Evolutionary conservation across 2,888 invertebrate genomes (phyloP).

Genomic region (Falcaria lacertinaria): DNA sequence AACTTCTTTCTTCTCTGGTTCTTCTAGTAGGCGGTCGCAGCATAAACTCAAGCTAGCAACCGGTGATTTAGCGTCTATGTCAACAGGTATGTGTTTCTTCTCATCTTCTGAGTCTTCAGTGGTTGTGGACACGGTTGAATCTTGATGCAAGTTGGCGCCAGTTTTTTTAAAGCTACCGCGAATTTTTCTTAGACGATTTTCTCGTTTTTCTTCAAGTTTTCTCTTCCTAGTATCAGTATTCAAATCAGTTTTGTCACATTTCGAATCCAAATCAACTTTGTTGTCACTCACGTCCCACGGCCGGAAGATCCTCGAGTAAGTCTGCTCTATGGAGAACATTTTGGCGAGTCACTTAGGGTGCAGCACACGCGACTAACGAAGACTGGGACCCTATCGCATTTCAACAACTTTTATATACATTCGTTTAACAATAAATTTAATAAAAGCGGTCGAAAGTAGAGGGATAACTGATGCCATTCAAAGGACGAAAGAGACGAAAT

Average conservation of each 20-base stretch:
- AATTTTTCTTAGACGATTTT: conserved; percentile 67
- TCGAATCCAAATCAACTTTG: conserved; percentile 20
- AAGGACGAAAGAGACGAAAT: conserved; percentile 75
- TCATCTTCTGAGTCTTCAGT: conserved; percentile 53
- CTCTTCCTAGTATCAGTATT: conserved; percentile 40
- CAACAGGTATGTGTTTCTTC: conserved; percentile 15
- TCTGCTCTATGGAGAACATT: conserved; percentile 62
- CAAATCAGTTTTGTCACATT: conserved; percentile 26
- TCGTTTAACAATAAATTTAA: conserved; percentile 77
- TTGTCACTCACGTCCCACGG: conserved; percentile 80
- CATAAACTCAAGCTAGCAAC: conserved; percentile 59
- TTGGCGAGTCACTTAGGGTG: conserved; percentile 29
- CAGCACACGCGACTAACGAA: conserved; percentile 49
- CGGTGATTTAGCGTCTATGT: conserved; percentile 40
- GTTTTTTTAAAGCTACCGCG: conserved; percentile 61
- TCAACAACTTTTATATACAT: conserved; percentile 77
- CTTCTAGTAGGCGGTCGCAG: conserved; percentile 59
- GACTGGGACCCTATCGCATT: conserved; percentile 70
- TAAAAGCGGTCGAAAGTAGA: conserved; percentile 69
- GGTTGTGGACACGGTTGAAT: conserved; percentile 80
- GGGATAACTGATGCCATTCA: conserved; percentile 64
- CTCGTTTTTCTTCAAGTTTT: conserved; percentile 49
- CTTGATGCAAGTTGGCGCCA: conserved; percentile 64
- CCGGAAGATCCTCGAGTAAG: conserved; percentile 78
- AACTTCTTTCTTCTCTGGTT: conserved; percentile 33